phyloP scores from a whole-genome alignment of 2,113 vertebrate genomes.

The Pseudopipra pipra region DNA sequence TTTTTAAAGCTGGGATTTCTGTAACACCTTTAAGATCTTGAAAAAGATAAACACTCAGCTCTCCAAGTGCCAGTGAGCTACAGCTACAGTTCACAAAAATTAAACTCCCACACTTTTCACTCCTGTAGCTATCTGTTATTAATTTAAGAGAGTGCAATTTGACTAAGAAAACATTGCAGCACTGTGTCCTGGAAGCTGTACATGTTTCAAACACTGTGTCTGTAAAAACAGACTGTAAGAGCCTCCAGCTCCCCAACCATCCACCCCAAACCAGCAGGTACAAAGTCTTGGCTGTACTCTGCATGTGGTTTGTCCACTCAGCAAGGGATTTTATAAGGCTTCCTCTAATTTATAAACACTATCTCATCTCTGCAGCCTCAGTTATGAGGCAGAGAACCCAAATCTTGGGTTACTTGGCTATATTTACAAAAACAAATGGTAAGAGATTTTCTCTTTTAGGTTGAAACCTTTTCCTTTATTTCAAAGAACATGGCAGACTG shows the following conservation, averaged over 20 bases:
- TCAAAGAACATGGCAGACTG: not conserved
- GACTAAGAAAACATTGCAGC: not conserved
- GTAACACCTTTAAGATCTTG: not conserved
- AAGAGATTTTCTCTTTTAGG: not conserved
- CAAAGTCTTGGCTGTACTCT: too few relatives aligned
- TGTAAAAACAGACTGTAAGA: not conserved
- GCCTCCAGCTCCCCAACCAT: not conserved
- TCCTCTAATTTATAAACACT: not conserved
- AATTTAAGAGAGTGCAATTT: not conserved
- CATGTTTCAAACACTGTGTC: not conserved
- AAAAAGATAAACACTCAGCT: not conserved
- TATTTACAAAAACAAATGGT: not conserved
- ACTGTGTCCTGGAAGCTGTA: not conserved
- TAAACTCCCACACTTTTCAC: not conserved
- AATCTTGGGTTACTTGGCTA: not conserved
- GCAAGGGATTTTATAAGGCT: not conserved
- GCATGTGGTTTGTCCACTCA: rapidly evolving
- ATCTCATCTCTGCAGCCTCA: not conserved
- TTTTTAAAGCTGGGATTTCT: not conserved
- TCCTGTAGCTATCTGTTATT: not conserved
- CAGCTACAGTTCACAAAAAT: not conserved
- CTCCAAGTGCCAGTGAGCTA: not conserved
- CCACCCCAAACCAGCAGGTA: not conserved
- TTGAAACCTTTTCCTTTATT: not conserved
- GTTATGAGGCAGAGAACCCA: not conserved